Conservation (phyloP, 2,888 invertebrate genomes). For the Eristalis intricaria region DNA sequence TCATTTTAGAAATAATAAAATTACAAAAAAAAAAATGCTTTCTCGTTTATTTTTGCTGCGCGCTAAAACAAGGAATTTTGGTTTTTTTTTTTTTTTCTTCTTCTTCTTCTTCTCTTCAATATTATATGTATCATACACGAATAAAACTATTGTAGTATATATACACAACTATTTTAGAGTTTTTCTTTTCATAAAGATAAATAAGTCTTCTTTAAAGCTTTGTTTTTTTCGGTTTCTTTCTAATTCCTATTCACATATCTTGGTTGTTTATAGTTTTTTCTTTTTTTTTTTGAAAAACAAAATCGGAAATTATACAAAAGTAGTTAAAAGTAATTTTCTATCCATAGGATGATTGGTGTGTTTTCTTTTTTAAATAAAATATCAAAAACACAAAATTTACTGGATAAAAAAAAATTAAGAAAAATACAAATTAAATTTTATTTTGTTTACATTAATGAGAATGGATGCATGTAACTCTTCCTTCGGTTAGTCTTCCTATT, state of each 20-base stretch:
- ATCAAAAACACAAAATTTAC: slow-evolving; percentile 51
- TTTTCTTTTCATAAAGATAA: slow-evolving; percentile 48
- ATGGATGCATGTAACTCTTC: not conserved
- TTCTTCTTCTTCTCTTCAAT: not conserved
- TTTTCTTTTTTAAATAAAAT: slow-evolving; percentile 56
- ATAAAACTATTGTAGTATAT: slow-evolving; percentile 44
- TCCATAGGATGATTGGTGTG: slow-evolving; percentile 39
- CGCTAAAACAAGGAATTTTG: slow-evolving; percentile 42
- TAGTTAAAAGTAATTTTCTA: slow-evolving; percentile 9
- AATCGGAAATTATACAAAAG: slow-evolving; percentile 31
- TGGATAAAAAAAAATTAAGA: slow-evolving; percentile 62
- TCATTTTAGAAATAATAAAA: not conserved
- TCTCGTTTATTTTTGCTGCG: slow-evolving; percentile 38
- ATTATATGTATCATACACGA: slow-evolving; percentile 46
- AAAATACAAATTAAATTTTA: slow-evolving; percentile 58
- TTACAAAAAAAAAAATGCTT: slow-evolving; percentile 51
- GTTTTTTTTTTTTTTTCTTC: not conserved
- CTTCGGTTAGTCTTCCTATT: slow-evolving; percentile 7
- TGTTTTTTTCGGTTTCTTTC: slow-evolving; percentile 40
- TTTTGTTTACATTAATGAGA: slow-evolving; percentile 36
- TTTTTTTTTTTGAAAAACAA: slow-evolving; percentile 1
- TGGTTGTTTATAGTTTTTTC: not conserved
- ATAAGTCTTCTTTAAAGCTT: slow-evolving; percentile 71
- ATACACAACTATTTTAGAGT: slow-evolving; percentile 51
- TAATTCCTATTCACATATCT: slow-evolving; percentile 52